Evolutionary conservation across 1,140 invertebrate genomes (phyloP).

Genomic region (Aphidius ervi): DNA sequence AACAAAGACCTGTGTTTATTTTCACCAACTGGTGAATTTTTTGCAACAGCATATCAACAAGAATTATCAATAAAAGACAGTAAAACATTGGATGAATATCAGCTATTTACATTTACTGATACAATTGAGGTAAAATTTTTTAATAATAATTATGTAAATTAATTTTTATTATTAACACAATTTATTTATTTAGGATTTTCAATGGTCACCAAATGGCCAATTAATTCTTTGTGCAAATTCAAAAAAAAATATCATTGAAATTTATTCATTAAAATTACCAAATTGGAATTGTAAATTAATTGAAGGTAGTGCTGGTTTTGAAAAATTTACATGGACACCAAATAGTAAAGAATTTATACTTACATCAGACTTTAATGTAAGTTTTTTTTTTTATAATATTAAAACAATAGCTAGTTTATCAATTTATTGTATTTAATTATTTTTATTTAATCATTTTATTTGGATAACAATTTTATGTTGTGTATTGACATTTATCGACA

Average conservation of each 20-base stretch:
- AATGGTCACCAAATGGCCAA: slow-evolving; percentile 44
- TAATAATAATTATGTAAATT: slow-evolving; percentile 14
- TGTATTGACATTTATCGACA: no score
- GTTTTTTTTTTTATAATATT: slow-evolving; percentile 5
- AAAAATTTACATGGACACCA: slow-evolving; percentile 40
- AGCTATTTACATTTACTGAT: slow-evolving; percentile 37
- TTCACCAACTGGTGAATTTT: slow-evolving; percentile 41
- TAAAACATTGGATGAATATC: slow-evolving; percentile 28
- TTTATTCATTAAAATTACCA: slow-evolving; percentile 39
- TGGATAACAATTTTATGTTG: not conserved
- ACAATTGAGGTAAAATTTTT: slow-evolving; percentile 45
- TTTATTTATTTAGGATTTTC: slow-evolving; percentile 36
- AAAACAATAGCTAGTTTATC: no score
- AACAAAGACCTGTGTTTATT: slow-evolving; percentile 46
- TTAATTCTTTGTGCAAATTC: slow-evolving; percentile 44
- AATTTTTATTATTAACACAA: slow-evolving; percentile 7
- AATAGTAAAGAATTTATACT: slow-evolving; percentile 42
- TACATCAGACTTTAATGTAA: slow-evolving; percentile 45
- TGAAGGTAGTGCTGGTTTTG: slow-evolving; percentile 44
- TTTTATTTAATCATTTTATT: not conserved
- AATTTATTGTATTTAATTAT: no score
- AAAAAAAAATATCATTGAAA: slow-evolving; percentile 39
- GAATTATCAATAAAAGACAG: slow-evolving; percentile 39
- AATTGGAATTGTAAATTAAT: slow-evolving; percentile 46
- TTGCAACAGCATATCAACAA: slow-evolving; percentile 40